Base-by-base conservation (phyloP, 2,888 invertebrate species). In the Platerodrilus igneus region DNA sequence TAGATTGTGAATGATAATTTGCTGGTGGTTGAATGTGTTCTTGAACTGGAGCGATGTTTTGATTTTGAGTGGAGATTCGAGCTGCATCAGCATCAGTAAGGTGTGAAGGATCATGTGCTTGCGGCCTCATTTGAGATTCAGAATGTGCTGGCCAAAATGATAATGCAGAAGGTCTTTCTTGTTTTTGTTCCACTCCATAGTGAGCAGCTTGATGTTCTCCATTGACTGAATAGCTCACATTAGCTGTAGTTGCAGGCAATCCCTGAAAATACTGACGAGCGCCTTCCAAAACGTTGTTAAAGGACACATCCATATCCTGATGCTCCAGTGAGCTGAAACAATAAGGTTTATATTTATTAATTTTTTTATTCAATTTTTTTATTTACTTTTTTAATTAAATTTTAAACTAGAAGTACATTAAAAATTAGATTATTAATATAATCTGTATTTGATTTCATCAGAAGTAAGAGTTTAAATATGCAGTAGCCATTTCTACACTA, bases 181-280 rank as follows among this genome's bases (percentile, higher is more conserved):
- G 41, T 26, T 42, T 39, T 34, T 39, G 39, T 37, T 48, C 41
- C 18, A 27, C 25, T 18, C 25, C 33, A 30, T 41, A 36, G 15
- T 43, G 39, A 35, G 16, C 22, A 14, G 8, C 29, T 35, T 38
- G 46, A 14, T 25, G 37, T 30, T 42, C 41, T 10, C 27, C 33
- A 8, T 19, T 16, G 10, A 51, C 47, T 10, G 38, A 8, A 36
- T 56, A 59, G 23, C 51, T 44, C 54, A 59, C 60, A 19, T 14
- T 18, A 51, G 60, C 64, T 29, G 63, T 57, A 49, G 66, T 56
- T 56, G 73, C 71, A 51, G 86, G 85, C 66, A 86, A 72, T 65
- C 85, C 85, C 77, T 85, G 81, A 70, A 85, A 86, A 72, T 83
- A 86, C 75, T 84, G 84, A 67, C 86, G 81, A 67, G 83, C 82